Evolutionary conservation across 2,888 invertebrate genomes (phyloP).

Genomic region (Syrista parreyssii): DNA sequence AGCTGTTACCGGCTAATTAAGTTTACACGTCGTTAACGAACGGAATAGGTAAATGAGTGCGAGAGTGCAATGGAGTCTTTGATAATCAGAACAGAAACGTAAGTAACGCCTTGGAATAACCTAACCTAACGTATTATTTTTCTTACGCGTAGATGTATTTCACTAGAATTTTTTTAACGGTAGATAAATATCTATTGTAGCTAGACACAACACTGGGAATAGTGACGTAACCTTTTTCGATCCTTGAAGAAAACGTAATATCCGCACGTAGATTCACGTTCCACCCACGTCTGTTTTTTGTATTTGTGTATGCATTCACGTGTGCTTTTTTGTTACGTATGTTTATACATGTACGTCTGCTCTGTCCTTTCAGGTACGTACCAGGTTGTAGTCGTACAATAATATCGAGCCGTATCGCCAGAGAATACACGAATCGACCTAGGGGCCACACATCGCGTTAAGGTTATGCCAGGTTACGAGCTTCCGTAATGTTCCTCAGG

Average conservation of each 20-base stretch:
- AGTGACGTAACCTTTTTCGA: constrained; percentile 16
- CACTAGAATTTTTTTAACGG: background rate
- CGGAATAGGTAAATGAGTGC: background rate
- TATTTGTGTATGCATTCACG: background rate
- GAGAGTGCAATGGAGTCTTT: background rate
- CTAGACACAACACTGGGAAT: constrained; percentile 27
- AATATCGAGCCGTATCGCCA: constrained; percentile 27
- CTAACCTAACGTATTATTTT: background rate
- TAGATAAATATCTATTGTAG: constrained; percentile 20
- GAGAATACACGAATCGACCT: constrained; percentile 25
- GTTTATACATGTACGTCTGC: constrained; percentile 7
- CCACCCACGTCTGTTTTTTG: background rate
- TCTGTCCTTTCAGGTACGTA: background rate
- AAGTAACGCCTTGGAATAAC: background rate
- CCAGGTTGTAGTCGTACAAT: background rate
- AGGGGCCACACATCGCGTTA: constrained; percentile 19
- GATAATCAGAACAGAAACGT: background rate
- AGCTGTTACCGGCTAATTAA: constrained; percentile 42
- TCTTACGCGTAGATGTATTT: background rate
- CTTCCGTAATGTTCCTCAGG: background rate
- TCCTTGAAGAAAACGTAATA: constrained; percentile 25
- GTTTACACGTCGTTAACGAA: constrained; percentile 39
- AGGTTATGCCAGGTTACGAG: constrained; percentile 3
- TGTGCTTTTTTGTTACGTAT: background rate
- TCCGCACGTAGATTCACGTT: constrained; percentile 18